Evolutionary conservation across 2,888 invertebrate species (phyloP).

Genomic region (Pogonocherus hispidulus): DNA sequence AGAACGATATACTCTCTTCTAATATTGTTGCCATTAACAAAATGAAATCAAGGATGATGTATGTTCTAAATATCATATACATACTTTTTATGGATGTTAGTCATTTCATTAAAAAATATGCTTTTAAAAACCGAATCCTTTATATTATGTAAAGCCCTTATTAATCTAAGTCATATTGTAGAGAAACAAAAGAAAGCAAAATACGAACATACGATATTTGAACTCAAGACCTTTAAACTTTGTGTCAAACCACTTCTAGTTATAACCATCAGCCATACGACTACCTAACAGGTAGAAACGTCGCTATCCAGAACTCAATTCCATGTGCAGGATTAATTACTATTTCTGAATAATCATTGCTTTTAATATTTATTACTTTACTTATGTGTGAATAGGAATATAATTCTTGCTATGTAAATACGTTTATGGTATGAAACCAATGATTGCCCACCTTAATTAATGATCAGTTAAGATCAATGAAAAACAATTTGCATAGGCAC

Average conservation of each 20-base stretch:
- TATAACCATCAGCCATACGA: conserved; percentile 39
- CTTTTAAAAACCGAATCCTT: conserved; percentile 44
- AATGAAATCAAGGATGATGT: no score
- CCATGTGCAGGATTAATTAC: conserved; percentile 33
- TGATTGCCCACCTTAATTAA: no score
- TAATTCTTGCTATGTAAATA: no score
- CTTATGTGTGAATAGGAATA: conserved; percentile 23
- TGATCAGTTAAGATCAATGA: no score
- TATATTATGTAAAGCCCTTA: conserved; percentile 60
- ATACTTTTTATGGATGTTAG: no score
- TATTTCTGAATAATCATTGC: conserved; percentile 31
- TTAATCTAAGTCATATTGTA: conserved; percentile 61
- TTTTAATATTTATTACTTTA: conserved; percentile 27
- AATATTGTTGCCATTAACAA: no score
- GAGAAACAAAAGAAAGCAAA: conserved; percentile 52
- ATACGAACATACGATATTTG: conserved; percentile 63
- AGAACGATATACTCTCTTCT: no score
- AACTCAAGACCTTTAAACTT: conserved; percentile 64
- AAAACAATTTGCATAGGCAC: no score
- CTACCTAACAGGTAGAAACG: conserved; percentile 18
- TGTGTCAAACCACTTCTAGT: conserved; percentile 60
- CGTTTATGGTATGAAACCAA: neutral
- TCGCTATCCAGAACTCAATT: conserved; percentile 28
- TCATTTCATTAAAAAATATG: no score
- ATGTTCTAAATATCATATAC: no score